Conservation (phyloP, 2,888 invertebrate genomes). For the Agrotis puta region DNA sequence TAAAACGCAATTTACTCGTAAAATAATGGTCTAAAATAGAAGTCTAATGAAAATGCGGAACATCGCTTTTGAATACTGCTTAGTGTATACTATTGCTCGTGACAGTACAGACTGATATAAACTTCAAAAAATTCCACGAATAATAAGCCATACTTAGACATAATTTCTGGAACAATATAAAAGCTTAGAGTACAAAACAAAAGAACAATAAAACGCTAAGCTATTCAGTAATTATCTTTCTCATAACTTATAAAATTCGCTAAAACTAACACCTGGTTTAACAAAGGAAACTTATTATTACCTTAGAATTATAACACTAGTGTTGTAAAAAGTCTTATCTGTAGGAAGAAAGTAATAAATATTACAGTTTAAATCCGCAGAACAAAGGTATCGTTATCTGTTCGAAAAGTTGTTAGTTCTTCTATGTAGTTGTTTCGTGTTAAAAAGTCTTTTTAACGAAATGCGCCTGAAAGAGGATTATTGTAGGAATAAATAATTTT, state of each 20-base stretch:
- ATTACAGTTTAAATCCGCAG: slow-evolving; percentile 58
- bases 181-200: slow-evolving; percentile 18
- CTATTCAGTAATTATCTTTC: slow-evolving; percentile 32
- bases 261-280: slow-evolving; percentile 42
- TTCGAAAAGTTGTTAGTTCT: slow-evolving; percentile 50
- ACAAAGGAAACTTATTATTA: slow-evolving; percentile 48
- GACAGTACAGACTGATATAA: neutral
- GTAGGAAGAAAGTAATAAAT: slow-evolving; percentile 65
- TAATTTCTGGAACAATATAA: neutral
- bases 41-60: no score
- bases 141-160: neutral
- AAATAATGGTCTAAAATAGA: no score
- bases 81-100: no score
- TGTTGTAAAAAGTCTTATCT: slow-evolving; percentile 63
- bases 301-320: slow-evolving; percentile 39
- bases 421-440: slow-evolving; percentile 14
- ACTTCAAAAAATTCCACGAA: neutral
- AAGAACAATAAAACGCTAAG: slow-evolving; percentile 13
- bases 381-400: slow-evolving; percentile 61
- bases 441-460: neutral
- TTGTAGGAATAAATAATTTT: no score
- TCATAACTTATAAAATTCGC: slow-evolving; percentile 14
- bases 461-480: neutral
- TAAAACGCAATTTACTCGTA: no score
- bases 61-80: no score